These are phyloP conservation scores for Pheosia tremula DNA, from an alignment of 2,888 invertebrate species.

Conservation along the genomic window DNA sequence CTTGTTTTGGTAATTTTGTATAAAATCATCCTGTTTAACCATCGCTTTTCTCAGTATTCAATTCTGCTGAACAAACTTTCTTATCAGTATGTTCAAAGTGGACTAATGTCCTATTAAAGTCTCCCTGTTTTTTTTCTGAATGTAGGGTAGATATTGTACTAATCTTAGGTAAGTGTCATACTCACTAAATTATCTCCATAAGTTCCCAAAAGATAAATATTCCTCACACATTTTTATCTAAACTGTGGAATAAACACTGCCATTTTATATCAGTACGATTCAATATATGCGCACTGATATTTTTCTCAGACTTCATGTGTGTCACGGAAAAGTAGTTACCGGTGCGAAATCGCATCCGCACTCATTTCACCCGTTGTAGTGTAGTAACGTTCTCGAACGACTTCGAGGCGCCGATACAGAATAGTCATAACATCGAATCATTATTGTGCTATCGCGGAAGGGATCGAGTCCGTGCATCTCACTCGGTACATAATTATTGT, in stretches of 20 bases:
- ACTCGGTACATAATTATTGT: conserved; percentile 41
- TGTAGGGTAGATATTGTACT: neutral
- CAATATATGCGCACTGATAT: conserved; percentile 37
- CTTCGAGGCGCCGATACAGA: conserved; percentile 34
- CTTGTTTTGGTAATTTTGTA: neutral
- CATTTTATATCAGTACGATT: conserved; percentile 36
- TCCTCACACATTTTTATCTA: conserved; percentile 35
- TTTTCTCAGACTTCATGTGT: conserved; percentile 71
- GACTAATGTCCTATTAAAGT: too few species aligned
- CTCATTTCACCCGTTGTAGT: conserved; percentile 62
- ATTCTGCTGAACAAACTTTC: neutral
- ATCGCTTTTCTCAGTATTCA: neutral
- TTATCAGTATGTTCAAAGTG: too few species aligned
- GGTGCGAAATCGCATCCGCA: conserved; percentile 74
- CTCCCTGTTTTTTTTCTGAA: too few species aligned
- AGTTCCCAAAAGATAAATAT: neutral
- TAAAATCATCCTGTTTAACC: neutral
- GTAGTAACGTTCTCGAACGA: conserved; percentile 48
- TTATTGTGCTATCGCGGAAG: conserved; percentile 70
- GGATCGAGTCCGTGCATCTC: conserved; percentile 37
- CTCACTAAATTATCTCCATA: neutral
- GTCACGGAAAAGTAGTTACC: conserved; percentile 81
- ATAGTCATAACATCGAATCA: conserved; percentile 60
- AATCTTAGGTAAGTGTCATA: neutral
- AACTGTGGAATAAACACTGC: conserved; percentile 36